These are phyloP conservation scores for Ophion costatus DNA, from an alignment of 2,888 invertebrate genomes.

Conservation along the genomic window DNA sequence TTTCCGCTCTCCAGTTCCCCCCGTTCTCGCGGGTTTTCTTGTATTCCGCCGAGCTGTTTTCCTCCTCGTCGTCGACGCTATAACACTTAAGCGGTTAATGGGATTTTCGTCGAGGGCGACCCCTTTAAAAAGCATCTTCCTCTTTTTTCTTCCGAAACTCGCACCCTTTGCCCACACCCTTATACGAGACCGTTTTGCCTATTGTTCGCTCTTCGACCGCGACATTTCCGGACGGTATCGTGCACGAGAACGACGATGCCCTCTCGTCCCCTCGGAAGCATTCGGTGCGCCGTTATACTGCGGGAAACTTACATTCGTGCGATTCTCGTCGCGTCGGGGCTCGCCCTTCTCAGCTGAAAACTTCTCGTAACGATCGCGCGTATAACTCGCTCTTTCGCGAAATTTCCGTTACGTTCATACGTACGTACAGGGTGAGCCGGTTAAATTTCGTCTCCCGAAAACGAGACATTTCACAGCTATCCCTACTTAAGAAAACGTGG, in stretches of 20 bases:
- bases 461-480: neutral
- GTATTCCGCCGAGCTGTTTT: slow-evolving; percentile 51
- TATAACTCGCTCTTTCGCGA: neutral
- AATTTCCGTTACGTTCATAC: neutral
- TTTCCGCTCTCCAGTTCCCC: slow-evolving; percentile 27
- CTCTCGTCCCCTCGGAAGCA: slow-evolving; percentile 4
- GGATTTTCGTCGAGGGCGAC: slow-evolving; percentile 66
- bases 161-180: slow-evolving; percentile 18
- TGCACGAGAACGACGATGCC: slow-evolving; percentile 22
- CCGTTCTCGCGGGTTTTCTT: slow-evolving; percentile 24
- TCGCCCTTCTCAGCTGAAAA: slow-evolving; percentile 40
- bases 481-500: neutral
- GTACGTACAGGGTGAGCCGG: neutral
- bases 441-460: neutral
- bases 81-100: slow-evolving; percentile 70
- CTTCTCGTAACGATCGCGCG: slow-evolving; percentile 37
- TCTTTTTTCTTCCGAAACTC: slow-evolving; percentile 56
- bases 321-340: slow-evolving; percentile 24
- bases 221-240: slow-evolving; percentile 62
- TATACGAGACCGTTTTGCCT: slow-evolving; percentile 4
- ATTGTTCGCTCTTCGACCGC: slow-evolving; percentile 56
- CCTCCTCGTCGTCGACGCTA: slow-evolving; percentile 47
- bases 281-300: neutral
- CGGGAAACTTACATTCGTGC: slow-evolving; percentile 33
- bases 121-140: slow-evolving; percentile 54